Base-by-base conservation (phyloP, 2,113 vertebrate genomes). In the Australoheros scitulus region DNA sequence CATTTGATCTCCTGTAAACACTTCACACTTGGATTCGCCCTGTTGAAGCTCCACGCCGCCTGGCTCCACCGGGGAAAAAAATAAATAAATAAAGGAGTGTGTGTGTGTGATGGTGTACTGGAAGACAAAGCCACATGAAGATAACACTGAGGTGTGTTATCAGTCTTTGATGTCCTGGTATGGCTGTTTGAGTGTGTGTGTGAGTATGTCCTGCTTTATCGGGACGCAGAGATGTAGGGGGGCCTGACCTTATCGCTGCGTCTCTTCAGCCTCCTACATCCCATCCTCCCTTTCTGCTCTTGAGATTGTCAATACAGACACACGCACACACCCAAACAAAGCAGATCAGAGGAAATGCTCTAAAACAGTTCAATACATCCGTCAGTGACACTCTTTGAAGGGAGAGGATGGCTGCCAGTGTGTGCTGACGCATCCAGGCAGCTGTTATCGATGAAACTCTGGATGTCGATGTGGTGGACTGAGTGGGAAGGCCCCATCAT, bases 181-280 rank as follows among this genome's bases (percentile, higher is more conserved):
- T 80, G 76, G 59, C 52, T 57, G 64, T 78, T 47, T 80, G 78
- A 79, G 85, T 77, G 76, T 84, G 11, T 88, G 11, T 88, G 82
- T 32, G 80, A 80, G 83, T 88, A 76, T 63, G 76, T 58, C 61
- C 63, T 75, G 77, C 82, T 87, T 87, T 92, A 92, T 93, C 92
- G 90, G 89, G 61, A 63, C 85, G 78, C 65, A 65, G 85, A 92
- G 89, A 92, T 89, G 88, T 85, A 61, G 91, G 52, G 76, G 81
- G 79, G 32, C 15, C 85, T 92, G 92, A 92, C 92, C 89, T 92
- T 93, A 93, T 93, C 89, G 57, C 34, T 32, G 72, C 26, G 34
- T 79, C 84, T 74, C 81, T 82, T 81, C 82, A 86, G 82, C 84
- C 83, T 85, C 82, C 63, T 52, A 70, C 52, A 59, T 50, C 79